These are phyloP conservation scores for Belgica antarctica DNA, from an alignment of 2,888 invertebrate species.

Conservation along the genomic window DNA sequence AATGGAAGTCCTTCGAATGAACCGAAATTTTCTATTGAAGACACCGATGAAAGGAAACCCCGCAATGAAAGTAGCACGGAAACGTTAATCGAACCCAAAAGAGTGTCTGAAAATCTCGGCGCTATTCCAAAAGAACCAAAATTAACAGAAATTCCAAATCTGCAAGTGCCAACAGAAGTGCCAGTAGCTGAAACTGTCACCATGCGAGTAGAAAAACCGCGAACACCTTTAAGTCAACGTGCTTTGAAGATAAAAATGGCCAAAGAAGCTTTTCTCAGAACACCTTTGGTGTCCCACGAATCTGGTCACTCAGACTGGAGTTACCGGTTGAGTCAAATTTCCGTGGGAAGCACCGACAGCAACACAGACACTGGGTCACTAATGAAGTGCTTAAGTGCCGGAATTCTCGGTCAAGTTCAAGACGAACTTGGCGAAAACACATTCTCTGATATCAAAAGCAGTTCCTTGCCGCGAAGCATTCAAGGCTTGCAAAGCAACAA, in stretches of 20 bases:
- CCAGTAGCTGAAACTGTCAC: slow-evolving; percentile 46
- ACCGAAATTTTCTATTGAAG: slow-evolving; percentile 34
- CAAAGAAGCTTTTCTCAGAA: slow-evolving; percentile 66
- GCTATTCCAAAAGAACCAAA: slow-evolving; percentile 22
- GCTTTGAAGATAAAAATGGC: slow-evolving; percentile 67
- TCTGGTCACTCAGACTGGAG: slow-evolving; percentile 20
- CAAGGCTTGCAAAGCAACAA: background rate
- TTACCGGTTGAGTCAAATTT: slow-evolving; percentile 36
- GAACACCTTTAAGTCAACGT: slow-evolving; percentile 52
- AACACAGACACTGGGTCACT: slow-evolving; percentile 24
- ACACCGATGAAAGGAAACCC: background rate
- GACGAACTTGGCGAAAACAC: slow-evolving; percentile 10
- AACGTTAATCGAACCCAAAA: background rate
- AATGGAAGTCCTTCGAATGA: slow-evolving; percentile 44
- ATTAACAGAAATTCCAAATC: slow-evolving; percentile 45
- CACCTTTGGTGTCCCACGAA: slow-evolving; percentile 49
- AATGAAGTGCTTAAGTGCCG: slow-evolving; percentile 45
- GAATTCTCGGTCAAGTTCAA: slow-evolving; percentile 45
- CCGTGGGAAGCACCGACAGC: slow-evolving; percentile 45
- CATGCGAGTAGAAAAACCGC: slow-evolving; percentile 48
- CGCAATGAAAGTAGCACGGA: background rate
- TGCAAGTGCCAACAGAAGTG: slow-evolving; percentile 47
- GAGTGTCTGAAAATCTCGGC: background rate
- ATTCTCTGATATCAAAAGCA: slow-evolving; percentile 25
- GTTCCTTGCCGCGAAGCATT: slow-evolving; percentile 22